Conservation (phyloP, 2,888 invertebrate genomes). For the Macrosoma leucophasiata region DNA sequence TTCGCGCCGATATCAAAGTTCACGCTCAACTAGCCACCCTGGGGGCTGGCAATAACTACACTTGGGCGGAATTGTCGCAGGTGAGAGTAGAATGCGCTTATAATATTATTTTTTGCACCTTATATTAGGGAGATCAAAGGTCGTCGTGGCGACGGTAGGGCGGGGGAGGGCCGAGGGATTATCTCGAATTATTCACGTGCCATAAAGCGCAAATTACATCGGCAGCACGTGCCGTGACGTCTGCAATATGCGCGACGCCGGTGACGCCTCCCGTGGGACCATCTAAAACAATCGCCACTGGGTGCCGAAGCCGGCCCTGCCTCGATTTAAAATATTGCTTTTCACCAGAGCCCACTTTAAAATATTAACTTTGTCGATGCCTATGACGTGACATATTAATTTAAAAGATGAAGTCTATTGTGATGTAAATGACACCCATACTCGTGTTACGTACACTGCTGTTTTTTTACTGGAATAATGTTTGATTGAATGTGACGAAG, state of each 20-base stretch:
- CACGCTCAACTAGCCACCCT: slow-evolving; percentile 72
- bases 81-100: slow-evolving; percentile 66
- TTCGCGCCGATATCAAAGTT: slow-evolving; percentile 72
- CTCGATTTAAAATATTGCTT: slow-evolving; percentile 36
- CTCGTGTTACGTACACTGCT: no score
- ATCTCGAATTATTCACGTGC: slow-evolving; percentile 67
- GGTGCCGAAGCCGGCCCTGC: slow-evolving; percentile 32
- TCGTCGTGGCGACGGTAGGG: slow-evolving; percentile 44
- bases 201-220: slow-evolving; percentile 69
- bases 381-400: background rate
- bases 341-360: slow-evolving; percentile 31
- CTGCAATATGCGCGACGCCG: slow-evolving; percentile 49
- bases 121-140: slow-evolving; percentile 60
- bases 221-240: slow-evolving; percentile 57
- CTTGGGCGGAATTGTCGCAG: slow-evolving; percentile 61
- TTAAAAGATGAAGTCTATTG: no score
- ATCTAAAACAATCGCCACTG: slow-evolving; percentile 48
- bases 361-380: slow-evolving; percentile 30
- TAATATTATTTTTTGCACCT: slow-evolving; percentile 65
- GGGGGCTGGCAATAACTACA: slow-evolving; percentile 58
- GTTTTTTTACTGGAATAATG: no score
- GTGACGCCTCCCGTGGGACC: slow-evolving; percentile 38
- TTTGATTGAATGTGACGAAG: no score
- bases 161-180: slow-evolving; percentile 39
- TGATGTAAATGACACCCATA: no score